A percentile compares a stretch with the other conserved stretches of the same genome.
Conservation (phyloP, 2,797 vertebrate species). For the Sebastes kiyomatsui region DNA sequence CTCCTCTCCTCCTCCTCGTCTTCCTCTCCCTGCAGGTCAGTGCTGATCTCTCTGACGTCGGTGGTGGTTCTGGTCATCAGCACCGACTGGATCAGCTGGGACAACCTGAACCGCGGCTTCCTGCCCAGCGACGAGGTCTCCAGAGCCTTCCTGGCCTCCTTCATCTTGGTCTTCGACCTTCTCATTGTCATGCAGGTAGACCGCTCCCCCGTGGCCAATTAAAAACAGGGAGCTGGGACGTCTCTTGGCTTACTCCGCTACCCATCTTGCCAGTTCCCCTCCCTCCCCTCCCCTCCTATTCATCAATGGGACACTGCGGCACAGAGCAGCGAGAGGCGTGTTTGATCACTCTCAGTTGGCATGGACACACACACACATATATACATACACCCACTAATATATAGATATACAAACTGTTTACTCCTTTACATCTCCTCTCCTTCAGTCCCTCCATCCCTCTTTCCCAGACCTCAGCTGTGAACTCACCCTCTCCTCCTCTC, state of each 20-base stretch:
- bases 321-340: slow-evolving; percentile 48
- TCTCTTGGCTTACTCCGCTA: slow-evolving; percentile 62
- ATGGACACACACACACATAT: slow-evolving; percentile 10
- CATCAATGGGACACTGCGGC: slow-evolving; percentile 70
- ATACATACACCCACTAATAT: neutral
- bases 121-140: slow-evolving; percentile 98
- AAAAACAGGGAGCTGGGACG: slow-evolving; percentile 30
- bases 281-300: slow-evolving; percentile 34
- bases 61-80: slow-evolving; percentile 96
- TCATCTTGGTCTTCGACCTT: slow-evolving; percentile 99
- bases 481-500: slow-evolving; percentile 21
- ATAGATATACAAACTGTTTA: slow-evolving; percentile 39
- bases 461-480: slow-evolving; percentile 31
- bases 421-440: slow-evolving; percentile 24
- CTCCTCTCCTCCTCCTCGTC: neutral
- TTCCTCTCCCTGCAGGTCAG: slow-evolving; percentile 83
- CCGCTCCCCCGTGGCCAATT: slow-evolving; percentile 75
- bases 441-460: neutral
- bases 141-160: slow-evolving; percentile 96
- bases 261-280: slow-evolving; percentile 48
- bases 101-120: slow-evolving; percentile 96
- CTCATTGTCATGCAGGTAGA: slow-evolving; percentile 99
- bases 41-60: slow-evolving; percentile 94
- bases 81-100: slow-evolving; percentile 99
- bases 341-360: slow-evolving; percentile 70